These are phyloP conservation scores for Volucella bombylans DNA, from an alignment of 2,888 invertebrate species.

Conservation along the genomic window DNA sequence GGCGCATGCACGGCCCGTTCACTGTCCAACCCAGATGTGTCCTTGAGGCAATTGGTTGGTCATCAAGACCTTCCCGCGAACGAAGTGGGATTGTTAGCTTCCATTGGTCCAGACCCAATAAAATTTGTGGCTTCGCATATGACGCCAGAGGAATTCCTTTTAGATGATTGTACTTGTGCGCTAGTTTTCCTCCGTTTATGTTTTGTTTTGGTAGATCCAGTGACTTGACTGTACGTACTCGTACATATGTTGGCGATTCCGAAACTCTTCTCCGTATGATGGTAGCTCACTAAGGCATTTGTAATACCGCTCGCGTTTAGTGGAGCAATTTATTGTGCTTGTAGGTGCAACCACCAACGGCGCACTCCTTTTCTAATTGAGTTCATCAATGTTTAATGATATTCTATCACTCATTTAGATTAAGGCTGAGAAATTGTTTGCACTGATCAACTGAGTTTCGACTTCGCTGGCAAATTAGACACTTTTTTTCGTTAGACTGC, in stretches of 20 bases:
- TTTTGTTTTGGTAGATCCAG: conserved; percentile 21
- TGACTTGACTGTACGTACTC: background rate
- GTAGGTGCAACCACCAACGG: no score
- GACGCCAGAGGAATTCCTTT: conserved; percentile 4
- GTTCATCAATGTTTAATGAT: no score
- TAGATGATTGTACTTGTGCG: background rate
- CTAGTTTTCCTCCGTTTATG: conserved; percentile 10
- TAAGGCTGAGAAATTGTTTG: no score
- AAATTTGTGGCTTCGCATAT: conserved; percentile 21
- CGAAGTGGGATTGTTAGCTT: conserved; percentile 21
- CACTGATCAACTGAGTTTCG: no score
- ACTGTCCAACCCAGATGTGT: conserved; percentile 24
- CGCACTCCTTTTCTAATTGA: no score
- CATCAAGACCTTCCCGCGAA: background rate
- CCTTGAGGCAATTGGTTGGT: conserved; percentile 11
- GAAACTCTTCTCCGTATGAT: no score
- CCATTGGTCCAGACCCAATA: conserved; percentile 22
- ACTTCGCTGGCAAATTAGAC: background rate
- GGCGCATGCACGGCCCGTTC: background rate
- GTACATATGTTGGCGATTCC: no score
- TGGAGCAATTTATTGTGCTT: no score
- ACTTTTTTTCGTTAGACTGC: background rate
- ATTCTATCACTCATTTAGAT: no score
- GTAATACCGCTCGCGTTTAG: no score
- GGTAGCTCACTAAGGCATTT: no score